Percentiles rank a stretch among this genome's conserved stretches.
Conservation (phyloP, 2,797 vertebrate genomes). For the Phataginus tricuspis region DNA sequence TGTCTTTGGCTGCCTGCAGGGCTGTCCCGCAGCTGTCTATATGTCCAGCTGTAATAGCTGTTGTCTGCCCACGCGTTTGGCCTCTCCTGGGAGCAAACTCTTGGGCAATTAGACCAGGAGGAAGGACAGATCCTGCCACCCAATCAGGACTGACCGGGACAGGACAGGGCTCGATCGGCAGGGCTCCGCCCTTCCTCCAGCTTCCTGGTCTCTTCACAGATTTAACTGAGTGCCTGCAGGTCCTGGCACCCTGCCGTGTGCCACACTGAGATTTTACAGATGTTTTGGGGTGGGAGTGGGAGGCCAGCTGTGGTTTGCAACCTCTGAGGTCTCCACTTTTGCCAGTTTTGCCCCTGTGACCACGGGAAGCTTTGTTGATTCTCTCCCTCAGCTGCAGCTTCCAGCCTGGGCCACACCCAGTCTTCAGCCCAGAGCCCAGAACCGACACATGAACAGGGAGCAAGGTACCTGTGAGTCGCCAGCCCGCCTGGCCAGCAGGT, state of each 20-base stretch:
- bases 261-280: rapidly evolving
- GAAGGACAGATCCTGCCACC: not conserved
- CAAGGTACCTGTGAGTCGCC: rapidly evolving
- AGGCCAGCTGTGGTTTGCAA: too few species aligned
- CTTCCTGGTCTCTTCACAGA: too few species aligned
- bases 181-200: not conserved
- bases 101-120: not conserved
- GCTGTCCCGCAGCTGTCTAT: too few species aligned
- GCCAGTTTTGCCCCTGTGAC: not conserved
- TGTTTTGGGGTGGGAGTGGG: not conserved
- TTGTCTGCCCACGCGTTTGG: too few species aligned
- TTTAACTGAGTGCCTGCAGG: not conserved
- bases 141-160: rapidly evolving
- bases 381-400: not conserved
- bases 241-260: not conserved
- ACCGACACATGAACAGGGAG: rapidly evolving
- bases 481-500: not conserved
- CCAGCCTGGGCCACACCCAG: not conserved
- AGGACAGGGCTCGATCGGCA: not conserved
- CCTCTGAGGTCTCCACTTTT: not conserved
- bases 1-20: not conserved
- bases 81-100: too few species aligned
- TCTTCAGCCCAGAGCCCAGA: rapidly evolving
- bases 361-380: not conserved
- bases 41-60: rapidly evolving